Evolutionary conservation across 2,113 vertebrate genomes (phyloP).

Genomic region (Jaculus jaculus): DNA sequence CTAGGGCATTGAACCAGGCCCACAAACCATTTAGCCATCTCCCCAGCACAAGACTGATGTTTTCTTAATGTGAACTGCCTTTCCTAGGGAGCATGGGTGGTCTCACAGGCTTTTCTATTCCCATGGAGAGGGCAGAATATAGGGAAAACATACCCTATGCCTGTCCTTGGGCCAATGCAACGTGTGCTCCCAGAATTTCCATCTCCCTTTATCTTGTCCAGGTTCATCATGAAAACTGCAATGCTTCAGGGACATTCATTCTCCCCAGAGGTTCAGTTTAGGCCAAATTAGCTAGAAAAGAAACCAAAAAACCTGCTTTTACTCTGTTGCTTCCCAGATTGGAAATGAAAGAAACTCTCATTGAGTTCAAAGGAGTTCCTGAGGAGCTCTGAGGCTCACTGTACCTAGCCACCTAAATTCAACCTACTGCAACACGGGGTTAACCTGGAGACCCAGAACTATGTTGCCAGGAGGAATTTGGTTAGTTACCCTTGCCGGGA

Average conservation of each 20-base stretch:
- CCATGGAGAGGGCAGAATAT: neutral
- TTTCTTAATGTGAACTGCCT: neutral
- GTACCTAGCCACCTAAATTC: neutral
- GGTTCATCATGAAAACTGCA: neutral
- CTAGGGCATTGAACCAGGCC: too few species aligned
- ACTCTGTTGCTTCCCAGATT: neutral
- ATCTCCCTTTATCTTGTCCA: neutral
- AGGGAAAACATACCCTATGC: neutral
- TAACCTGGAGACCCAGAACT: neutral
- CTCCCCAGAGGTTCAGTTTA: neutral
- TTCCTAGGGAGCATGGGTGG: neutral
- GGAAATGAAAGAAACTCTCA: rapidly evolving
- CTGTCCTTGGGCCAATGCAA: neutral
- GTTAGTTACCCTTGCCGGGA: neutral
- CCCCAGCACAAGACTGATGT: too few species aligned
- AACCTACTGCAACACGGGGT: rapidly evolving
- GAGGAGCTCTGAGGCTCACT: neutral
- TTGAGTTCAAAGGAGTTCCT: neutral
- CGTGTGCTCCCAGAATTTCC: neutral
- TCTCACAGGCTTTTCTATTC: neutral
- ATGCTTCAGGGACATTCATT: neutral
- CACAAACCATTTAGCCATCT: too few species aligned
- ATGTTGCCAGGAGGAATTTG: neutral
- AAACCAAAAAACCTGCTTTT: neutral
- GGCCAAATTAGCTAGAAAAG: neutral